Conservation (phyloP, 2,797 vertebrate genomes). For the Corythornis leucogaster region DNA sequence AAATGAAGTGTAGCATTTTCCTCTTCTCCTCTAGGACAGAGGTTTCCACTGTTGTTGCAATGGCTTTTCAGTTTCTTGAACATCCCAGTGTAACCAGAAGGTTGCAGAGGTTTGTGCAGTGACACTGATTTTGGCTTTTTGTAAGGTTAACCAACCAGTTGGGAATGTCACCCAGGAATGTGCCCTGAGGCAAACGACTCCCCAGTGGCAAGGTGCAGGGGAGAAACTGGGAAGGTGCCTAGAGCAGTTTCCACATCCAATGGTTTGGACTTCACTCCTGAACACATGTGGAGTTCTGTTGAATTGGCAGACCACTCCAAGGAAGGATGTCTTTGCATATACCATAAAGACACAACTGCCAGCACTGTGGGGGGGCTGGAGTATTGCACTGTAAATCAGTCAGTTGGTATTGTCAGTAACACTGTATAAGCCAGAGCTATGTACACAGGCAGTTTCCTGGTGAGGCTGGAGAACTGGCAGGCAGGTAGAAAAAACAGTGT, state of each 20-base stretch:
- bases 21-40: neutral
- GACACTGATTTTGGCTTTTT: neutral
- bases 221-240: neutral
- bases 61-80: neutral
- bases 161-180: neutral
- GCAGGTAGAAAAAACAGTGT: neutral
- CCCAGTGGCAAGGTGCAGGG: neutral
- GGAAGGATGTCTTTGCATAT: neutral
- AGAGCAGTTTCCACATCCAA: neutral
- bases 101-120: neutral
- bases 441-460: neutral
- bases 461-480: neutral
- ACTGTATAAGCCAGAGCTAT: neutral
- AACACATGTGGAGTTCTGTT: neutral
- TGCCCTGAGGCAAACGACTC: neutral
- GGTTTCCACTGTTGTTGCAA: neutral
- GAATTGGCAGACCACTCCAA: neutral
- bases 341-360: neutral
- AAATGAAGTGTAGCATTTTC: neutral
- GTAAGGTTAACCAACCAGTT: neutral
- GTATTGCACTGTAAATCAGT: neutral
- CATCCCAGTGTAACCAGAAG: neutral
- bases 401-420: neutral
- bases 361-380: neutral
- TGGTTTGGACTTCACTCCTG: neutral